Base-by-base conservation (phyloP, 2,113 vertebrate genomes). In the Corythaeola cristata region DNA sequence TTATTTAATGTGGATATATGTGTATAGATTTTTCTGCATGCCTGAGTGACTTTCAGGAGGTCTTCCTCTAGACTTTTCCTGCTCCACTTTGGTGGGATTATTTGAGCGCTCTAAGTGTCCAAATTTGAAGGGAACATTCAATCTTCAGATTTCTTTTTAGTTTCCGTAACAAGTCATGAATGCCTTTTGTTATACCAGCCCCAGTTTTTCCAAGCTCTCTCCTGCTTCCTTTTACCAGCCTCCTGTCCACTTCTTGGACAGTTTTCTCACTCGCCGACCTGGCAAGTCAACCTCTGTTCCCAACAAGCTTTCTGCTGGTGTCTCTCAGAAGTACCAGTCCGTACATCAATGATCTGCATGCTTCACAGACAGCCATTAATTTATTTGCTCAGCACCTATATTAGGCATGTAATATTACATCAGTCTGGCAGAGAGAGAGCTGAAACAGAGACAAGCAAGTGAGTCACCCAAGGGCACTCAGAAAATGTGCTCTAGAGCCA, bases 381-480 rank as follows among this genome's bases (percentile, higher is more conserved):
- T 90, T 73, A 82, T 90, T 80, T 95, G 58, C 83, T 81, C 53
- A 2, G 67, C 80, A 95, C 83, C 89, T 89, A 41, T 35, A 85
- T 86, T 76, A 64, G 66, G 77, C 83, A 93, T 69, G 89, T 85
- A 75, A 85, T 87, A 94, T 94, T 93, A 87, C 80, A 58, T 89
- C 92, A 95, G 73, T n/a, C 45, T 87, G 92, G 86, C 89, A 91
- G 80, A 45, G 76, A 71, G 27, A 2, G 52, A 45, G 52, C 47
- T 93, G 83, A 95, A 68, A 84, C 35, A 56, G 52, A 84, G 52
- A 87, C 23, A 89, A 91, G 94, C 35, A 85, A 93, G 77, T 82
- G 77, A 95, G 84, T 93, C 91, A 92, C 66, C 27, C 84, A 94
- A 92, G 77, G 89, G 66, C 89, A 89, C 84, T 76, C 68, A 72